A percentile compares a stretch with the other conserved stretches of the same genome.
phyloP scores from a whole-genome alignment of 2,113 vertebrate species.

The Solenodon paradoxus region DNA sequence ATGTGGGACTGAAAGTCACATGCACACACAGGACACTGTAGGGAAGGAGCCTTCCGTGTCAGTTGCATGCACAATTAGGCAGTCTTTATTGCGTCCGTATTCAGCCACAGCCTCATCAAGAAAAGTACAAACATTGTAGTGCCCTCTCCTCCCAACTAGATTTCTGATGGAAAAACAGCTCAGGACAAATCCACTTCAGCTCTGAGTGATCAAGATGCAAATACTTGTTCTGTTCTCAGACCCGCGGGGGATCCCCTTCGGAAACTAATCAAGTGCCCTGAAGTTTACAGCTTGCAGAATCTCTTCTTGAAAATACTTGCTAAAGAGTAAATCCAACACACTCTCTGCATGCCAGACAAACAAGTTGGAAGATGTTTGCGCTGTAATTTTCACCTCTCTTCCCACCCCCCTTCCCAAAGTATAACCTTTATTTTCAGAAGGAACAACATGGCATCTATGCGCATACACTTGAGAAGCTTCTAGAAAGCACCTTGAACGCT shows the following conservation, averaged over 20 bases:
- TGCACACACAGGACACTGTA: neutral
- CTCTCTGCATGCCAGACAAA: neutral
- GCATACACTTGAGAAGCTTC: neutral
- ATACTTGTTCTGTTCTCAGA: conserved; percentile 17
- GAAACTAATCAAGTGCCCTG: neutral
- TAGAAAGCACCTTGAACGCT: neutral
- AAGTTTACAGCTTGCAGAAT: neutral
- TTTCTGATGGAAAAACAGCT: conserved; percentile 35
- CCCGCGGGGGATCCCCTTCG: conserved; percentile 49
- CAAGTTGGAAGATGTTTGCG: neutral
- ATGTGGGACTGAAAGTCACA: conserved; percentile 26
- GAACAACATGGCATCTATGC: neutral
- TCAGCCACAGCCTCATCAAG: conserved; percentile 12
- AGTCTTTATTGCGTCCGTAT: conserved; percentile 45
- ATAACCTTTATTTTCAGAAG: neutral
- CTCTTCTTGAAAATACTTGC: conserved; percentile 35
- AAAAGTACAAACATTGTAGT: neutral
- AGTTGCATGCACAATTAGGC: conserved; percentile 36
- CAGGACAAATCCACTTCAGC: conserved; percentile 35
- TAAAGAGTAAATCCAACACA: neutral
- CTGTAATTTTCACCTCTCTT: neutral
- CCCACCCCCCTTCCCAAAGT: neutral
- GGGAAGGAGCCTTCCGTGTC: neutral
- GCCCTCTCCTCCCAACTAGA: conserved; percentile 38
- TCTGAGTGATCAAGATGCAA: neutral